Evolutionary conservation across 2,113 vertebrate species (phyloP), one percentile per base, ranked within the genome.

Genomic region (Artemisiospiza belli): DNA sequence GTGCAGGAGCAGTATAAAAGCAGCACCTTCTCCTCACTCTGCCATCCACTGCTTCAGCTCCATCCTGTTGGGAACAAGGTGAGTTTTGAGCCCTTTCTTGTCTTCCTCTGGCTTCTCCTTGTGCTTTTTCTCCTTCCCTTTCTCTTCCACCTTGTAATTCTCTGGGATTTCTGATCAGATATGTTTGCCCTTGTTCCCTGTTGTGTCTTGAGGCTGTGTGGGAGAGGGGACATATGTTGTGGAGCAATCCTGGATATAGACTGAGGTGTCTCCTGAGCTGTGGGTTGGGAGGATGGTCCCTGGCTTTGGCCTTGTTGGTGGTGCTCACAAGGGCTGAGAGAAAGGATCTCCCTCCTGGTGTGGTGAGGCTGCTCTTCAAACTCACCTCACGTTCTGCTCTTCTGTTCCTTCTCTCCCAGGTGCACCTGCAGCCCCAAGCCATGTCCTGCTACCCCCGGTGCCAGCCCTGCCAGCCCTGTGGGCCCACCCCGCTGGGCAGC

Each of bases 121-220:
- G 47, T 10, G 23, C 30, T 11, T 4, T n/a, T 78, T 5, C 6
- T 10, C 37, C 6, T 17, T n/a, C 1, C 2, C 2, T 52, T 78
- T 41, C 10, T 52, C 17, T 52, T 63, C 8, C 17, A 52, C 31
- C 31, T 49, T 1, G 3, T 22, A 10, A 18, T 22, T 58, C 18
- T 18, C 64, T 22, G 28, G 43, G 30, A 27, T 27, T 58, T 59
- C 35, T 39, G 12, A 27, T 39, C 23, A 28, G 19, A 5, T 13
- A n/a, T 6, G 4, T 28, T 19, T 15, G 14, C 39, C 15, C 23
- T 43, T 51, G 24, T 28, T 49, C 15, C 20, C 14, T 19, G 35
- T 31, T 17, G 54, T n/a, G 24, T 28, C 30, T n/a, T 31, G 44
- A n/a, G 24, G 11, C 24, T 70, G 66, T 10, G 2, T 46, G 46